phyloP scores from a whole-genome alignment of 2,888 invertebrate species.

The Volucella inanis region DNA sequence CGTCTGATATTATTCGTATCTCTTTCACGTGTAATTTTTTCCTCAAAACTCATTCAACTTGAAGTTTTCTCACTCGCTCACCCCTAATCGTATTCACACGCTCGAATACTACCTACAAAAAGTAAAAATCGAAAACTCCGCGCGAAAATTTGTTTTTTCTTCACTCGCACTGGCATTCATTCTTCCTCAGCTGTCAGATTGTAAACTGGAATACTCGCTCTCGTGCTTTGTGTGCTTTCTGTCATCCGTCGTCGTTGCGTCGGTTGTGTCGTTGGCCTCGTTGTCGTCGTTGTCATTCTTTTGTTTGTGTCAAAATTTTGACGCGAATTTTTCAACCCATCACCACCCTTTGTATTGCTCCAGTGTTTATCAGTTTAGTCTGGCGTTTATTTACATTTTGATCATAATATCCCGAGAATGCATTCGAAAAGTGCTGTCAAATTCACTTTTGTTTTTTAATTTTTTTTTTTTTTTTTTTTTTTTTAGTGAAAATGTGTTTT shows the following conservation, averaged over 20 bases:
- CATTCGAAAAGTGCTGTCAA: slow-evolving; percentile 55
- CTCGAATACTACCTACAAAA: slow-evolving; percentile 7
- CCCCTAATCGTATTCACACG: neutral
- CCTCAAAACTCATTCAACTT: slow-evolving; percentile 57
- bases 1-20: slow-evolving; percentile 49
- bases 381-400: slow-evolving; percentile 50
- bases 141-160: too few species aligned
- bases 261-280: slow-evolving; percentile 1
- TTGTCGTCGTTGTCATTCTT: neutral
- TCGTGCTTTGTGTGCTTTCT: slow-evolving; percentile 31
- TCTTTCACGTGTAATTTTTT: slow-evolving; percentile 66
- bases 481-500: neutral
- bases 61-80: slow-evolving; percentile 52
- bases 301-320: neutral
- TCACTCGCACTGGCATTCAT: slow-evolving; percentile 17
- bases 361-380: neutral
- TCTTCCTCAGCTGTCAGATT: slow-evolving; percentile 60
- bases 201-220: slow-evolving; percentile 41
- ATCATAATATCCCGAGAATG: slow-evolving; percentile 33
- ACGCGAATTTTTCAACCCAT: neutral
- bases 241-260: slow-evolving; percentile 22
- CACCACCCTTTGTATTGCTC: neutral
- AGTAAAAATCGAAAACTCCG: slow-evolving; percentile 7
- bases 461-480: neutral
- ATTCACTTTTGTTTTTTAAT: slow-evolving; percentile 28